Percentiles rank a stretch among this genome's conserved stretches.
phyloP scores from a whole-genome alignment of 2,888 invertebrate genomes.

The Cyrtodaria siliqua region DNA sequence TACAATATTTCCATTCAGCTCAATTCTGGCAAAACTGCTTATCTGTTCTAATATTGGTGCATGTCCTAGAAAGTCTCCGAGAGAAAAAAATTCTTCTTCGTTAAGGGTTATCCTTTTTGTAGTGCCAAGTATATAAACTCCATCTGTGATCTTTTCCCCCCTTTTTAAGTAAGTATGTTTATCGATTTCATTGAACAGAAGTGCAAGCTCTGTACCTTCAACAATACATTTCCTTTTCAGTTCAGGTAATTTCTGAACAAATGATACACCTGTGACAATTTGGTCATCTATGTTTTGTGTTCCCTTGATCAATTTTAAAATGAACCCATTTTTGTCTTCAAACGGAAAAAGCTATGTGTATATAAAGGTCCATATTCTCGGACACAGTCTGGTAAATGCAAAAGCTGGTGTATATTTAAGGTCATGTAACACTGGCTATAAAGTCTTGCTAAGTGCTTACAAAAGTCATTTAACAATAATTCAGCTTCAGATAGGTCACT shows the following conservation, averaged over 20 bases:
- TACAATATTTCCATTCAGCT: constrained; percentile 19
- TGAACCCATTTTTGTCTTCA: constrained; percentile 50
- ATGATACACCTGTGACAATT: constrained; percentile 51
- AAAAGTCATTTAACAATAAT: constrained; percentile 22
- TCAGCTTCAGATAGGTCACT: constrained; percentile 12
- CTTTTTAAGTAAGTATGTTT: constrained; percentile 29
- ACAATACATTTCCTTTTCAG: constrained; percentile 33
- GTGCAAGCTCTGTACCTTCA: constrained; percentile 21
- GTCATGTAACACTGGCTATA: constrained; percentile 37
- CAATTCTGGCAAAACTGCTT: constrained; percentile 25
- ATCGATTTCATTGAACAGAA: constrained; percentile 37
- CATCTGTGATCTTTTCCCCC: constrained; percentile 13
- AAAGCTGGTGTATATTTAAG: constrained; percentile 53
- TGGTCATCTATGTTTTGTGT: constrained; percentile 55
- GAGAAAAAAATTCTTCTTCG: constrained; percentile 17
- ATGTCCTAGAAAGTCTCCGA: constrained; percentile 23
- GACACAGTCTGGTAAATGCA: constrained; percentile 53
- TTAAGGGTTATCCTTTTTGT: constrained; percentile 15
- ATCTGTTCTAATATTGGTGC: constrained; percentile 5
- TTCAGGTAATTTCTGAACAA: constrained; percentile 53
- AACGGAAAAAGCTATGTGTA: constrained; percentile 46
- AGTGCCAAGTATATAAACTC: constrained; percentile 30
- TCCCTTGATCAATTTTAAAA: constrained; percentile 50
- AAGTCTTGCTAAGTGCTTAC: neutral
- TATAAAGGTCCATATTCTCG: constrained; percentile 47